A percentile compares a stretch with the other conserved stretches of the same genome.
Evolutionary conservation across 1,140 invertebrate species (phyloP).

Genomic region (Drosophila mayri): DNA sequence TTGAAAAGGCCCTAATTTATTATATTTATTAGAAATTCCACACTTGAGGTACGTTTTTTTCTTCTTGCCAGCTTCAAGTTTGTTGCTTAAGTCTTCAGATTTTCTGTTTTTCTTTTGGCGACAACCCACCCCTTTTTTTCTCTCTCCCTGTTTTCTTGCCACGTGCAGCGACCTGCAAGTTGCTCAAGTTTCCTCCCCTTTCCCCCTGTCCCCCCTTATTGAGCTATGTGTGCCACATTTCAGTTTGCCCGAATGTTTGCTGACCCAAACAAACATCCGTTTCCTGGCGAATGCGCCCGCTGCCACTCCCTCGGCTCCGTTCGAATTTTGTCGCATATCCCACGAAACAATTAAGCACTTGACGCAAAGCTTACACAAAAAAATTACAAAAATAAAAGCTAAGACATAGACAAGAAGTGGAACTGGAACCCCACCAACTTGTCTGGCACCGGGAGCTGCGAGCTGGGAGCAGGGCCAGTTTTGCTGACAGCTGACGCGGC

Average conservation of each 20-base stretch:
- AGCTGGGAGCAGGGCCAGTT: slow-evolving; percentile 18
- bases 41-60: too few species aligned
- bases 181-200: not conserved
- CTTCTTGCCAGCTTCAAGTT: slow-evolving; percentile 37
- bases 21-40: too few species aligned
- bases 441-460: slow-evolving; percentile 26
- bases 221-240: slow-evolving; percentile 11
- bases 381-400: not conserved
- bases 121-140: not conserved
- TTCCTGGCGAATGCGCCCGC: slow-evolving; percentile 62
- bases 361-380: slow-evolving; percentile 23
- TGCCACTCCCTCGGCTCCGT: slow-evolving; percentile 38
- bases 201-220: not conserved
- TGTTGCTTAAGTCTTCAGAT: slow-evolving; percentile 63
- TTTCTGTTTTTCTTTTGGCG: not conserved
- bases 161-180: slow-evolving; percentile 47
- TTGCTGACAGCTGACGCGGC: slow-evolving; percentile 26
- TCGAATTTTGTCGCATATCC: slow-evolving; percentile 58
- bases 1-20: too few species aligned
- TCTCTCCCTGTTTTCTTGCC: slow-evolving; percentile 44
- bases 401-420: slow-evolving; percentile 16
- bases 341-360: slow-evolving; percentile 74
- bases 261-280: slow-evolving; percentile 79
- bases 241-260: slow-evolving; percentile 25
- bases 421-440: slow-evolving; percentile 37